These are phyloP conservation scores for Ips nitidus DNA, from an alignment of 1,140 invertebrate genomes.

Conservation along the genomic window DNA sequence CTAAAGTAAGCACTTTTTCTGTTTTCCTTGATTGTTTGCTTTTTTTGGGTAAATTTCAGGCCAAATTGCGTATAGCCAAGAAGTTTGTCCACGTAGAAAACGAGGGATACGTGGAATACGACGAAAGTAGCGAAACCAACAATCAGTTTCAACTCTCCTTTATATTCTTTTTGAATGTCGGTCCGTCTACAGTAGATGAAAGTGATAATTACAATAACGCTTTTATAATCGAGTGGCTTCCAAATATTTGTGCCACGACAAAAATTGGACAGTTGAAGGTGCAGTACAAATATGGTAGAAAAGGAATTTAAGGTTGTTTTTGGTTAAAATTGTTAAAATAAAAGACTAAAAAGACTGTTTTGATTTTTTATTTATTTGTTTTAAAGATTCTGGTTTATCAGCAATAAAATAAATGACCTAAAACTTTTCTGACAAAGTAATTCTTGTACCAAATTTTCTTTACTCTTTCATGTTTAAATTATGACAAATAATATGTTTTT, in stretches of 20 bases:
- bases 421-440: no score
- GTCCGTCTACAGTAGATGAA: conserved; percentile 44
- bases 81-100: conserved; percentile 39
- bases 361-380: no score
- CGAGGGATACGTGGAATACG: conserved; percentile 42
- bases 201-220: conserved; percentile 43
- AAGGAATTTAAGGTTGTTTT: conserved; percentile 35
- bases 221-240: conserved; percentile 44
- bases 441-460: no score
- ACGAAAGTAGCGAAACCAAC: conserved; percentile 35
- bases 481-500: no score
- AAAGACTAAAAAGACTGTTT: no score
- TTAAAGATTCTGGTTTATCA: no score
- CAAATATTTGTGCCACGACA: conserved; percentile 31
- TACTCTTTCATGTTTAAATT: no score
- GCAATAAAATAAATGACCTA: no score
- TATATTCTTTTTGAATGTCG: conserved; percentile 45
- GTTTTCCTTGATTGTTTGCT: not conserved
- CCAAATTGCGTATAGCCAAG: conserved; percentile 45
- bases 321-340: not conserved
- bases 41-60: conserved; percentile 34
- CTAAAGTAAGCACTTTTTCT: conserved; percentile 55
- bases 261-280: conserved; percentile 44
- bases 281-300: conserved; percentile 45
- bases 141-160: conserved; percentile 35